phyloP scores from a whole-genome alignment of 2,888 invertebrate species.

The Thymelicus lineola region DNA sequence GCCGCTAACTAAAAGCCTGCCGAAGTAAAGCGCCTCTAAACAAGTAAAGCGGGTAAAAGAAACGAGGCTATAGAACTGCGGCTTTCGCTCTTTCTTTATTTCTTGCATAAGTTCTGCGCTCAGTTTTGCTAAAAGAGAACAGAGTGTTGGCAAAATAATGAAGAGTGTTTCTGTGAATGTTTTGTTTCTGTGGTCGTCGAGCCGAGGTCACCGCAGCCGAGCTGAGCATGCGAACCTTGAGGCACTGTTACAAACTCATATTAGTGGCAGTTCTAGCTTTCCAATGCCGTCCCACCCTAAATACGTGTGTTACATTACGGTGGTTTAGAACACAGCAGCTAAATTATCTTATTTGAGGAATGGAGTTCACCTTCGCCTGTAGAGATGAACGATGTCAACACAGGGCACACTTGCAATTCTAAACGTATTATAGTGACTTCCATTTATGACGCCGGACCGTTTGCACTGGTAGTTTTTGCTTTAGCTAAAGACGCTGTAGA shows the following conservation, averaged over 20 bases:
- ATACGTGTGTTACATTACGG: too few relatives aligned
- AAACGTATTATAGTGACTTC: background rate
- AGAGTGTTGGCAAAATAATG: constrained; percentile 5
- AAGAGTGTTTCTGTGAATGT: background rate
- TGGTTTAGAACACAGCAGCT: background rate
- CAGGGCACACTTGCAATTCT: background rate
- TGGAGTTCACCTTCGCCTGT: too few relatives aligned
- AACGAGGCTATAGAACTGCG: constrained; percentile 28
- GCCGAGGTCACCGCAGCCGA: background rate
- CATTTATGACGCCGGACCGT: background rate
- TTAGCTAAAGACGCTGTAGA: background rate
- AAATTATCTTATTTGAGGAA: background rate
- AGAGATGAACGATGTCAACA: background rate
- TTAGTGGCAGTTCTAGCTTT: background rate
- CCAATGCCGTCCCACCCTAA: too few relatives aligned
- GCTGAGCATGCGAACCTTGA: background rate
- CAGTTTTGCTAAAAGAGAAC: constrained; percentile 7
- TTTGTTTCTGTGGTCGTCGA: background rate
- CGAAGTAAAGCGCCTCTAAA: constrained; percentile 18
- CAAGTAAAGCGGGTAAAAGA: constrained; percentile 19
- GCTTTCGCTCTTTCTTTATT: constrained; percentile 29
- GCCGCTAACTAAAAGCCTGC: background rate
- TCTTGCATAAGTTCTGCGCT: constrained; percentile 26
- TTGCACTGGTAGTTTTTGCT: background rate
- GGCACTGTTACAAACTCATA: background rate